Evolutionary conservation across 2,113 vertebrate genomes (phyloP).

Genomic region (Anguilla japonica): DNA sequence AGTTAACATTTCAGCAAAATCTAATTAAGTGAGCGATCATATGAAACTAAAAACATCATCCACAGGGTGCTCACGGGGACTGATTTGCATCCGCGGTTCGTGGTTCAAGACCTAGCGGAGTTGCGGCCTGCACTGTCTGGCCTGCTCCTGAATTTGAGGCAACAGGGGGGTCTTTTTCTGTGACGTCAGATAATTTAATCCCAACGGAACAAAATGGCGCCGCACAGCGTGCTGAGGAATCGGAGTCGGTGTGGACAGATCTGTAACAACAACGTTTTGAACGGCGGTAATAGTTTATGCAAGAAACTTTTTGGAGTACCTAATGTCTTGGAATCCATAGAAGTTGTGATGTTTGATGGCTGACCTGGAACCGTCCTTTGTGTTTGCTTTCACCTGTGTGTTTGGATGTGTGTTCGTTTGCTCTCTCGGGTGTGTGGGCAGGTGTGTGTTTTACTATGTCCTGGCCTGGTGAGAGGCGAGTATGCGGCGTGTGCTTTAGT

Average conservation of each 20-base stretch:
- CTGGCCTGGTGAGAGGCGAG: background rate
- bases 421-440: background rate
- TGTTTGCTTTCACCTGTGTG: background rate
- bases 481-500: background rate
- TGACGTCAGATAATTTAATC: constrained; percentile 77
- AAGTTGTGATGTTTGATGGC: background rate
- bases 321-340: too few relatives aligned
- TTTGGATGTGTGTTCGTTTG: background rate
- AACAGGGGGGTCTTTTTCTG: constrained; percentile 52
- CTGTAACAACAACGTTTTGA: constrained; percentile 51
- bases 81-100: too few relatives aligned
- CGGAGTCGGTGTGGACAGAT: constrained; percentile 59
- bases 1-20: background rate
- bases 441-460: background rate
- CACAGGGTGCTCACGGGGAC: too few relatives aligned
- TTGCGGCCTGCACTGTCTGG: background rate
- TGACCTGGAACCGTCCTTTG: background rate
- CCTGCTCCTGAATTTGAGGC: constrained; percentile 46
- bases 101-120: constrained; percentile 34
- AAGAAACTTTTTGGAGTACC: background rate
- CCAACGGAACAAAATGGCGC: constrained; percentile 91
- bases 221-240: constrained; percentile 75
- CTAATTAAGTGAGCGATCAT: too few relatives aligned
- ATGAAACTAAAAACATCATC: too few relatives aligned
- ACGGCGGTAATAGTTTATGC: constrained; percentile 59